These are phyloP conservation scores for Toxonevra muliebris DNA, from an alignment of 2,888 invertebrate species.

Conservation along the genomic window DNA sequence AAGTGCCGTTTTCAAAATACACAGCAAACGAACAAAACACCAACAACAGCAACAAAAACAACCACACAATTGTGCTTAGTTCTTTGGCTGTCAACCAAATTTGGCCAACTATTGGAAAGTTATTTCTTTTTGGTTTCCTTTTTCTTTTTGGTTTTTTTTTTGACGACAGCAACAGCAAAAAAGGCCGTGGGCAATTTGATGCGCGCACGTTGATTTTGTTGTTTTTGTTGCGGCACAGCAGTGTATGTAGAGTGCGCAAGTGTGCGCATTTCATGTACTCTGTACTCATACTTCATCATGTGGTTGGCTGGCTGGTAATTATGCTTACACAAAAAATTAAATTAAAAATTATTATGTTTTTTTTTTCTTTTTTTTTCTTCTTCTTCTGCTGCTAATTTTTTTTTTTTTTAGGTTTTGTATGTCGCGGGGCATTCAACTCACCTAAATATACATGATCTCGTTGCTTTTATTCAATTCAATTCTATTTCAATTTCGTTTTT, in stretches of 20 bases:
- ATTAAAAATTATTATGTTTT: neutral
- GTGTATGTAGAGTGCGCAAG: neutral
- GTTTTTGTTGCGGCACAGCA: slow-evolving; percentile 20
- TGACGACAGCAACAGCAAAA: neutral
- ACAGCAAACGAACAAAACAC: too few relatives aligned
- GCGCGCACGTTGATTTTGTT: slow-evolving; percentile 24
- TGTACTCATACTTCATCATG: too few relatives aligned
- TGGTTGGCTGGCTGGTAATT: slow-evolving; percentile 1
- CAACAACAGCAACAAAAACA: too few relatives aligned
- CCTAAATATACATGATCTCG: neutral
- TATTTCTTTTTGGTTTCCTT: slow-evolving; percentile 2
- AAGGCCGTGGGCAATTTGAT: slow-evolving; percentile 17
- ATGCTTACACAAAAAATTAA: neutral
- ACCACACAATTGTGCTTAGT: neutral
- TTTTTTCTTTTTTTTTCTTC: too few relatives aligned
- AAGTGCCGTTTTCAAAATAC: neutral
- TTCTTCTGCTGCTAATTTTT: neutral
- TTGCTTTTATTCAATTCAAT: neutral
- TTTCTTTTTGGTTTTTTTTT: neutral
- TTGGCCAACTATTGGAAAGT: slow-evolving; percentile 30
- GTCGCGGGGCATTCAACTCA: slow-evolving; percentile 4
- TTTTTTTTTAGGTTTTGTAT: neutral
- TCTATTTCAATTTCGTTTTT: neutral
- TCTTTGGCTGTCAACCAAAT: slow-evolving; percentile 21
- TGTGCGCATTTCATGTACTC: neutral